phyloP scores from a whole-genome alignment of 2,888 invertebrate genomes.

The Bellardia pandia region DNA sequence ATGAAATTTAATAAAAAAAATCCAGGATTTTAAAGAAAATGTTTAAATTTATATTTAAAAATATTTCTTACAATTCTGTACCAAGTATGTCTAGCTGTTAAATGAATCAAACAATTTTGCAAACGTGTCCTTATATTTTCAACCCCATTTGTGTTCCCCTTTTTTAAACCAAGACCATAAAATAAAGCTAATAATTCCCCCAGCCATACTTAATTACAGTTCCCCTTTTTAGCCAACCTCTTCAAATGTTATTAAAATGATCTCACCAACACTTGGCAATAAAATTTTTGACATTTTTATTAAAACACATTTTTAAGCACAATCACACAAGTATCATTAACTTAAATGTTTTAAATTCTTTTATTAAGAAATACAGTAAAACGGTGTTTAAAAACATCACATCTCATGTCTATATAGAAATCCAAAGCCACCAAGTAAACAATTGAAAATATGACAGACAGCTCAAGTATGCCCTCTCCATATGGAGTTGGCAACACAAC shows the following conservation, averaged over 20 bases:
- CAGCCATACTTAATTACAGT: background rate
- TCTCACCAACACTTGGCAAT: slow-evolving; percentile 66
- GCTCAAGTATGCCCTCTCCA: slow-evolving; percentile 25
- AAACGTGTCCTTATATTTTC: too few relatives aligned
- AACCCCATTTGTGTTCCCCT: too few relatives aligned
- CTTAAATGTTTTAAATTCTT: slow-evolving; percentile 79
- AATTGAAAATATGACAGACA: slow-evolving; percentile 65
- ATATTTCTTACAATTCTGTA: too few relatives aligned
- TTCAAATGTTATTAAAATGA: slow-evolving; percentile 59
- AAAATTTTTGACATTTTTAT: slow-evolving; percentile 65
- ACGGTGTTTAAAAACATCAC: slow-evolving; percentile 13
- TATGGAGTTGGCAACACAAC: background rate
- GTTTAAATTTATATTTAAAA: too few relatives aligned
- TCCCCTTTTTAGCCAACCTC: background rate
- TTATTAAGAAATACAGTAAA: slow-evolving; percentile 3
- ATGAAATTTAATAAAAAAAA: background rate
- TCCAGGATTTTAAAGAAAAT: too few relatives aligned
- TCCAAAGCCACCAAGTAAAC: slow-evolving; percentile 37
- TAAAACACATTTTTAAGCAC: slow-evolving; percentile 28
- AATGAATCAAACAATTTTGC: too few relatives aligned
- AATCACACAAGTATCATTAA: slow-evolving; percentile 76
- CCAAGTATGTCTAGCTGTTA: too few relatives aligned
- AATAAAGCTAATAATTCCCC: background rate
- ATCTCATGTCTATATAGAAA: background rate
- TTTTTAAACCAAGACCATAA: too few relatives aligned